Percentiles rank a stretch among this genome's conserved stretches.
Evolutionary conservation across 2,888 invertebrate species (phyloP).

Genomic region (Agonum fuliginosum): DNA sequence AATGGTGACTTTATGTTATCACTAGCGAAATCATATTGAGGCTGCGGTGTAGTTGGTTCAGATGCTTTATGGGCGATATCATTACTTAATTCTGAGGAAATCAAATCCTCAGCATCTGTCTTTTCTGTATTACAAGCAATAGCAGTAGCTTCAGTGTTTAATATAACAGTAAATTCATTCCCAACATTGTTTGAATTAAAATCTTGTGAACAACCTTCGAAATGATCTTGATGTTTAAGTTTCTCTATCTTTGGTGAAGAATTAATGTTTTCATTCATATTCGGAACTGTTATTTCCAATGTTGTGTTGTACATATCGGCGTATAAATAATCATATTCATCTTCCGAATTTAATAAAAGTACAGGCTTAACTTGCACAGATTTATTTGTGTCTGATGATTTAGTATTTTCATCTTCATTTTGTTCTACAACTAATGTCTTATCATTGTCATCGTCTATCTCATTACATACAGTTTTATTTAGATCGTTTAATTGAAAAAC

Average conservation of each 20-base stretch:
- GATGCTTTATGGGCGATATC: not conserved
- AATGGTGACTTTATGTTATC: too few species aligned
- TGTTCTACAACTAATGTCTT: not conserved
- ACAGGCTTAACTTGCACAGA: not conserved
- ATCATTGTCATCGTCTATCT: not conserved
- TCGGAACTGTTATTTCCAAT: conserved; percentile 19
- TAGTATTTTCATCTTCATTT: not conserved
- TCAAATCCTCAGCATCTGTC: not conserved
- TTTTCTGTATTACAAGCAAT: not conserved
- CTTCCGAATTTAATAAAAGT: conserved; percentile 5
- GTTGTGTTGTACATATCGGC: conserved; percentile 4
- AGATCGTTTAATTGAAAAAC: not conserved
- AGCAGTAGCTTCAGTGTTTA: not conserved
- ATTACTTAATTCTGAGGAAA: not conserved
- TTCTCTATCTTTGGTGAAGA: not conserved
- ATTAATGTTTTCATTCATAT: conserved; percentile 7
- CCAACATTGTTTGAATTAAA: not conserved
- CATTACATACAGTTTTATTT: not conserved
- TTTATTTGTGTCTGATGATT: not conserved
- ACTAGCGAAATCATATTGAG: too few species aligned
- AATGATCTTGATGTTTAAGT: conserved; percentile 2
- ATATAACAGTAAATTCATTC: conserved; percentile 26
- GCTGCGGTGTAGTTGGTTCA: too few species aligned
- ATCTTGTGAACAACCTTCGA: conserved; percentile 25
- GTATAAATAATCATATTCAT: conserved; percentile 22